Conservation (phyloP, 2,888 invertebrate genomes). For the Conistra vaccinii region DNA sequence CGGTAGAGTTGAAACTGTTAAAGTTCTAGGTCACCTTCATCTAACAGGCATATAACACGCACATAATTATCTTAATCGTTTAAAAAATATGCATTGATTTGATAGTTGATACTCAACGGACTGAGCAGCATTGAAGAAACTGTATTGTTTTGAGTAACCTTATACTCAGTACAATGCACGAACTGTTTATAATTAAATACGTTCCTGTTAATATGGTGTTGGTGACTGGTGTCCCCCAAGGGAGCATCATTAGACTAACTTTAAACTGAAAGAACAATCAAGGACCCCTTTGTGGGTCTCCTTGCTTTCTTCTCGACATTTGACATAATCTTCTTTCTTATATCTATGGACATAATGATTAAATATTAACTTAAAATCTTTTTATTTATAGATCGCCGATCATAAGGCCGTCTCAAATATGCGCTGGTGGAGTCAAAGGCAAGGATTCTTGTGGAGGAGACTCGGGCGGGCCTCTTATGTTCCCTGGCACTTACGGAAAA, state of each 20-base stretch:
- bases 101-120: not conserved
- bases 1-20: too few relatives aligned
- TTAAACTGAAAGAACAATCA: not conserved
- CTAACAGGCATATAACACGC: not conserved
- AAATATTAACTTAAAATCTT: not conserved
- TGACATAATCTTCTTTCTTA: too few relatives aligned
- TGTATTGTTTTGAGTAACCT: not conserved
- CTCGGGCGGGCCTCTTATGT: slow-evolving; percentile 93
- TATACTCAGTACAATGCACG: not conserved
- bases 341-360: too few relatives aligned
- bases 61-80: too few relatives aligned
- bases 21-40: not conserved
- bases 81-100: not conserved
- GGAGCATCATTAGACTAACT: not conserved
- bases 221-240: not conserved
- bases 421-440: slow-evolving; percentile 88
- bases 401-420: slow-evolving; percentile 87
- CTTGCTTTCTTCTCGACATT: too few relatives aligned
- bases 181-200: not conserved
- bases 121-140: not conserved
- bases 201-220: not conserved
- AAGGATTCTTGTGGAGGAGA: slow-evolving; percentile 93
- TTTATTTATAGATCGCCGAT: slow-evolving; percentile 65
- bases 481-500: slow-evolving; percentile 75
- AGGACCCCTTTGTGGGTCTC: not conserved